Conservation (phyloP, 2,888 invertebrate species). For the Metacarcinus magister region DNA sequence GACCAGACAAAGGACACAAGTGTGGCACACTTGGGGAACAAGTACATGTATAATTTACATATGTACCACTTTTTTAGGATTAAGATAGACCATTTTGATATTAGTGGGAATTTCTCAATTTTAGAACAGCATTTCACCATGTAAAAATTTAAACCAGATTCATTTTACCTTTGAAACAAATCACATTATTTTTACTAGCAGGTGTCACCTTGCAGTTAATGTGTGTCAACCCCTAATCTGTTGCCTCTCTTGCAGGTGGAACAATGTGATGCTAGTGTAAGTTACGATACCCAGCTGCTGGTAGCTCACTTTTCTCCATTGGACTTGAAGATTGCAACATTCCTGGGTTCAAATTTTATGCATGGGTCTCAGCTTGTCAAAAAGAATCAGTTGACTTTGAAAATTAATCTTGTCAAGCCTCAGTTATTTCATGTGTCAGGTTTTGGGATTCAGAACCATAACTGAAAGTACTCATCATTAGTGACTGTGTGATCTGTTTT, state of each 20-base stretch:
- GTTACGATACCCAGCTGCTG: constrained; percentile 80
- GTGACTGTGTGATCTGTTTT: constrained; percentile 72
- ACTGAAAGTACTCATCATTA: constrained; percentile 71
- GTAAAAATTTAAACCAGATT: not conserved
- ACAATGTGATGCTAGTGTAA: constrained; percentile 82
- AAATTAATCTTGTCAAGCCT: constrained; percentile 72
- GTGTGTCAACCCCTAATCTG: not conserved
- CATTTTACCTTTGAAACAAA: not conserved
- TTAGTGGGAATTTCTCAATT: too few relatives aligned
- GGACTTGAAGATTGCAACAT: constrained; percentile 78
- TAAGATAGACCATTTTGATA: too few relatives aligned
- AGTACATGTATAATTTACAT: too few relatives aligned
- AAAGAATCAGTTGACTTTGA: constrained; percentile 59
- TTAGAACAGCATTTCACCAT: too few relatives aligned
- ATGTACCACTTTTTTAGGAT: too few relatives aligned
- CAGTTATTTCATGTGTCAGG: constrained; percentile 68
- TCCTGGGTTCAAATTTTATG: constrained; percentile 78
- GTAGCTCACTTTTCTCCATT: constrained; percentile 81
- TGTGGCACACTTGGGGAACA: too few relatives aligned
- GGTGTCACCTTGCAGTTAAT: not conserved
- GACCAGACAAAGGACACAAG: too few relatives aligned
- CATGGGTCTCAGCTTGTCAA: constrained; percentile 74
- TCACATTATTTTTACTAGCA: not conserved
- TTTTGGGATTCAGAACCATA: constrained; percentile 72
- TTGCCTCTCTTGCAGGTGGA: constrained; percentile 74